phyloP scores from a whole-genome alignment of 2,113 vertebrate species.

The Smithornis capensis region DNA sequence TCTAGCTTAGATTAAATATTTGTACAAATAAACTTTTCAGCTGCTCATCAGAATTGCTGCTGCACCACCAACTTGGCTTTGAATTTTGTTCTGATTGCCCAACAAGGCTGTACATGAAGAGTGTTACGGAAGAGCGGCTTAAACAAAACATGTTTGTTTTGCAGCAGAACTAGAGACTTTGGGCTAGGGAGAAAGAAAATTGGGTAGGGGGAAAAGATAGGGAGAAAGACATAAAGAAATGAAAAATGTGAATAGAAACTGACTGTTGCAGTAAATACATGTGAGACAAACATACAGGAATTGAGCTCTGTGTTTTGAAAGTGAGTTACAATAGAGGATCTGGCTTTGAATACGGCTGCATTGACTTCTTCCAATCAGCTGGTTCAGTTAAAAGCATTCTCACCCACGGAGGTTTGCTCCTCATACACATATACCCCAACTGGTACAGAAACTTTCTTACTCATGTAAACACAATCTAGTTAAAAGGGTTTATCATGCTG shows the following conservation, averaged over 20 bases:
- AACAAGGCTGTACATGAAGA: constrained; percentile 45
- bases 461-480: not conserved
- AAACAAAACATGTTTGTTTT: constrained; percentile 68
- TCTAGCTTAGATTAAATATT: constrained; percentile 67
- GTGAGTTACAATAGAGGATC: not conserved
- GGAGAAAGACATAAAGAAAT: not conserved
- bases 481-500: not conserved
- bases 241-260: not conserved
- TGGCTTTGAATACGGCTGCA: not conserved
- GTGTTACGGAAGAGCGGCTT: constrained; percentile 57
- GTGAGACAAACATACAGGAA: not conserved
- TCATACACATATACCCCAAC: not conserved
- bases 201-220: not conserved
- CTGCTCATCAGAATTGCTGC: constrained; percentile 69
- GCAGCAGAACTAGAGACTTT: constrained; percentile 34
- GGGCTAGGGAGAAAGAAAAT: not conserved
- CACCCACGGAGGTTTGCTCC: not conserved
- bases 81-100: constrained; percentile 67
- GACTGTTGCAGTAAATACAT: not conserved
- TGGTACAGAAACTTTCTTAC: not conserved
- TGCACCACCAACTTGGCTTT: constrained; percentile 69
- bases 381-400: not conserved
- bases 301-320: not conserved
- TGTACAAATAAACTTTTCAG: constrained; percentile 75
- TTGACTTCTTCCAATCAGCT: not conserved